Evolutionary conservation across 1,140 invertebrate genomes (phyloP).

Genomic region (Drosophila saltans): DNA sequence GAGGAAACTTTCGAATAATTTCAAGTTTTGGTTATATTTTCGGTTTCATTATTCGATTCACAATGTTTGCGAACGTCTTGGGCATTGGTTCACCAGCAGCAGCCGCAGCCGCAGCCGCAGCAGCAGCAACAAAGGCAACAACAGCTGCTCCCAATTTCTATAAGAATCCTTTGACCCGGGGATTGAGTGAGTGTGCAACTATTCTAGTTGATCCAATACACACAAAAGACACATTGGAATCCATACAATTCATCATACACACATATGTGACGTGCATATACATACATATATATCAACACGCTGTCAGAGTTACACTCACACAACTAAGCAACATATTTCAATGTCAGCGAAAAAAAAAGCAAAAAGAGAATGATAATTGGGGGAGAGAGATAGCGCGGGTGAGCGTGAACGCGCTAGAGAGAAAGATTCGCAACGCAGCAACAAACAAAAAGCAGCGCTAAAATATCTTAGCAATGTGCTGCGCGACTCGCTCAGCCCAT

Average conservation of each 20-base stretch:
- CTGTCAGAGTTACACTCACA: neutral
- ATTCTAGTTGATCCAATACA: neutral
- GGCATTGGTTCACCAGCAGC: neutral
- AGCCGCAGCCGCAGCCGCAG: constrained; percentile 6
- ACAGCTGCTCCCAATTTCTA: neutral
- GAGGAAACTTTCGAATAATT: constrained; percentile 34
- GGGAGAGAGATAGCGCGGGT: constrained; percentile 16
- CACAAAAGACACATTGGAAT: neutral
- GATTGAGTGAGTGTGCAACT: constrained; percentile 36
- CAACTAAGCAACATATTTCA: constrained; percentile 54
- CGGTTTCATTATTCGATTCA: constrained; percentile 15
- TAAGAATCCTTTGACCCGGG: constrained; percentile 19
- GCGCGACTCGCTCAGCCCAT: constrained; percentile 37
- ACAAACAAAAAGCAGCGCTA: constrained; percentile 63
- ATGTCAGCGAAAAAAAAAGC: constrained; percentile 53
- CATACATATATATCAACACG: neutral
- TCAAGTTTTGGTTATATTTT: constrained; percentile 16
- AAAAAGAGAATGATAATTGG: constrained; percentile 21
- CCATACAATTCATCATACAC: too few species aligned
- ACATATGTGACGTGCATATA: neutral
- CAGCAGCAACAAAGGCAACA: neutral
- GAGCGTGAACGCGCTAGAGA: neutral
- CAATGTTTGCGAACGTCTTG: constrained; percentile 16
- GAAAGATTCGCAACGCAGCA: constrained; percentile 47
- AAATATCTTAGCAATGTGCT: constrained; percentile 51